Conservation (phyloP, 2,113 vertebrate species). For the Ptilorrhoa leucosticta region DNA sequence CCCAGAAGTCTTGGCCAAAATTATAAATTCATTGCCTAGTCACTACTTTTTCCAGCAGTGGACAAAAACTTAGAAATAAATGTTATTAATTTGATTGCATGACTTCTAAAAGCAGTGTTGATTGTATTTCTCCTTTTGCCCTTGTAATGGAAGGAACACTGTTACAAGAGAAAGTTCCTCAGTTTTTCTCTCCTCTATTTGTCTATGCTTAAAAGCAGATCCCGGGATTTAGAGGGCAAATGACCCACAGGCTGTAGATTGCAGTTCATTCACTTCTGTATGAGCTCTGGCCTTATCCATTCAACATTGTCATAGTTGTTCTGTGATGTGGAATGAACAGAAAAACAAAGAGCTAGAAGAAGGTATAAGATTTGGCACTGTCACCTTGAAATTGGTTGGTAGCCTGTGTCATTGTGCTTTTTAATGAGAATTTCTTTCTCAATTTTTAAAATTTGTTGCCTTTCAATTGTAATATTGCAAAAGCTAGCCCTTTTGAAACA, state of each 20-base stretch:
- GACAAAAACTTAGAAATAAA: not conserved
- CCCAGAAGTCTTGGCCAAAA: not conserved
- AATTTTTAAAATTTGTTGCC: not conserved
- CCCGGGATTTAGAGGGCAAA: not conserved
- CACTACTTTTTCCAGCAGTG: not conserved
- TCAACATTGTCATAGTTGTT: not conserved
- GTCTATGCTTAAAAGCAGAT: not conserved
- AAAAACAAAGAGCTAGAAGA: slow-evolving; percentile 10
- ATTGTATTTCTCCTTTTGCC: not conserved
- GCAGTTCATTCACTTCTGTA: not conserved
- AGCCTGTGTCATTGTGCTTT: not conserved
- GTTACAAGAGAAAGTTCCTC: not conserved
- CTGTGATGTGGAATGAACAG: not conserved
- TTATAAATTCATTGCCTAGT: not conserved
- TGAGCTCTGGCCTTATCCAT: not conserved
- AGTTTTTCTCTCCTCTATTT: not conserved
- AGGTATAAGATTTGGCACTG: not conserved
- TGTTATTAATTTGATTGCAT: not conserved
- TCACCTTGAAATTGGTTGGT: not conserved
- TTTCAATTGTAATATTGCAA: not conserved
- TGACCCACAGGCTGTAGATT: not conserved
- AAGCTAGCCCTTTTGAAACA: not conserved
- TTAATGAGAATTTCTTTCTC: not conserved
- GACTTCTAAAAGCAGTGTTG: not conserved
- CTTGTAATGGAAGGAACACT: rapidly evolving